These are phyloP conservation scores for Xestia sexstrigata DNA, from an alignment of 2,888 invertebrate genomes.

Conservation along the genomic window DNA sequence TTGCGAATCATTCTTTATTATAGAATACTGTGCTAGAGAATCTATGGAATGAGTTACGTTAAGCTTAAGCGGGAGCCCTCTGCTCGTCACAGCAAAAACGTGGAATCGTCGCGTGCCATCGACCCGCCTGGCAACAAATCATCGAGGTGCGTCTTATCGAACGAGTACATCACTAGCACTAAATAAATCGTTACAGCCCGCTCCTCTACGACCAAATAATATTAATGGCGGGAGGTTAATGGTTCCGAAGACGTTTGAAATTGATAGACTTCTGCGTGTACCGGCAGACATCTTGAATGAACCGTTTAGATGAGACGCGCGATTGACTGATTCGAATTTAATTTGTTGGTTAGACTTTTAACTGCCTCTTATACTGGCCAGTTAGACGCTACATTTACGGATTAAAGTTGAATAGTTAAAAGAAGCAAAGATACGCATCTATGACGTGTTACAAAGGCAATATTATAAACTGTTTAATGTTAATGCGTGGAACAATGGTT, in stretches of 20 bases:
- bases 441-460: slow-evolving; percentile 55
- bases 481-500: slow-evolving; percentile 63
- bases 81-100: slow-evolving; percentile 48
- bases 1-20: not conserved
- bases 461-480: slow-evolving; percentile 60
- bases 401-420: slow-evolving; percentile 36
- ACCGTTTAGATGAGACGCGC: slow-evolving; percentile 64
- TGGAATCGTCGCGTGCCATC: slow-evolving; percentile 80
- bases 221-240: slow-evolving; percentile 85
- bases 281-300: slow-evolving; percentile 71
- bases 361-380: slow-evolving; percentile 17
- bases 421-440: slow-evolving; percentile 55
- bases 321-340: slow-evolving; percentile 76
- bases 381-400: slow-evolving; percentile 16
- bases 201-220: slow-evolving; percentile 79
- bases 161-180: slow-evolving; percentile 85
- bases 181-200: slow-evolving; percentile 84
- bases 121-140: slow-evolving; percentile 82
- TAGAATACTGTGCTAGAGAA: slow-evolving; percentile 57
- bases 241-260: slow-evolving; percentile 84
- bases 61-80: not conserved
- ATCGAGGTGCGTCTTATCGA: slow-evolving; percentile 85
- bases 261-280: slow-evolving; percentile 78
- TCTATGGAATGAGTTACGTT: not conserved
- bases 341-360: slow-evolving; percentile 61